Base-by-base conservation (phyloP, 2,888 invertebrate genomes). In the Lobophora halterata region DNA sequence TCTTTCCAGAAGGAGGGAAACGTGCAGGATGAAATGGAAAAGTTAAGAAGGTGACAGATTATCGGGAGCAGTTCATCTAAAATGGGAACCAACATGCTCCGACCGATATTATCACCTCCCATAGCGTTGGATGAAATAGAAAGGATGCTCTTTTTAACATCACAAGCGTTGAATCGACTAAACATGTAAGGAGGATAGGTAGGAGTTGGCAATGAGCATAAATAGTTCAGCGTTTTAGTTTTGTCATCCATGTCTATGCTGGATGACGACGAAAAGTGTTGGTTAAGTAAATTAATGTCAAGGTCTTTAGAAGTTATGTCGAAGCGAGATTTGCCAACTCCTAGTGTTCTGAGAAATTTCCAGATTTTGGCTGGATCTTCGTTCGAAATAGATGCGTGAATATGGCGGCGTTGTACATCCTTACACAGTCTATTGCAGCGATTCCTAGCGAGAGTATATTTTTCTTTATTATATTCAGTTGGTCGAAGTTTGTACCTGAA, bases 71-170 rank as follows among this genome's bases (percentile, higher is more conserved):
- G 5, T 7, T 2, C n/a, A 3, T 16, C 27, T 5, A 16, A 1
- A 8, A 27, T 14, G 7, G 16, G 27, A 7, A 16, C 2, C 3
- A 27, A 8, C 16, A 27, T 27, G 2, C 16, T 26, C 9, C 16
- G 14, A 5, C 26, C 10, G 8, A 26, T 14, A 16, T 16, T 13
- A 7, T 16, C 26, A 26, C 26, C 16, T 5, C 26, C 26, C 9
- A 26, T 14, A 4, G 26, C 26, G 7, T 26, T 26, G 3, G 16
- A 26, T 2, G 23, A 9, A 26, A 32, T 8, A 18, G 25, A 24
- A 1, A 11, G 12, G 1, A 35, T 27, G 27, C 16, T 27, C 11
- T 35, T 27, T 27, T 35, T 35, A 21, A 34, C 34, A 27, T 34
- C 34, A 34, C 34, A 26, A n/a, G 13, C 21, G 16, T 23, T 21